A percentile compares a stretch with the other conserved stretches of the same genome.
Evolutionary conservation across 2,113 vertebrate species (phyloP).

Genomic region (Mobula hypostoma): DNA sequence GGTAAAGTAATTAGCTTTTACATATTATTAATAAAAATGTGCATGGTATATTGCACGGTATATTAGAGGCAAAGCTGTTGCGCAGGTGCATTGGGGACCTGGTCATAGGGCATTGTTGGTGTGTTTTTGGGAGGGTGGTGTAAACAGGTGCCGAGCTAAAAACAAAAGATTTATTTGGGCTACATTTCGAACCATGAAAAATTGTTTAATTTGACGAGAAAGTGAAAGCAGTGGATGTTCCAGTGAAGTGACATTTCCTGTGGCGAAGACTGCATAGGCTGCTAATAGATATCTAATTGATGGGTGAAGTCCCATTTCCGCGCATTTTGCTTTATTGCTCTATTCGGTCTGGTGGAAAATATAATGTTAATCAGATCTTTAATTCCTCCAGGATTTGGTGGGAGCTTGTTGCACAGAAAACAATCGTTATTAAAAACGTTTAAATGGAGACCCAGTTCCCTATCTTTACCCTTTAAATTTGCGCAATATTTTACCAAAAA

Average conservation of each 20-base stretch:
- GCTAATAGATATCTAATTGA: conserved; percentile 99
- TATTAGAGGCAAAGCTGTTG: conserved; percentile 41
- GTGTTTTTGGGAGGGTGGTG: conserved; percentile 42
- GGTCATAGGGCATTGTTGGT: conserved; percentile 46
- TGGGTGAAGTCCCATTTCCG: conserved; percentile 94
- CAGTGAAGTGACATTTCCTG: conserved; percentile 82
- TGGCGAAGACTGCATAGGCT: conserved; percentile 87
- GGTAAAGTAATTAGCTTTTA: conserved; percentile 56
- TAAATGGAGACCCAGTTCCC: conserved; percentile 54
- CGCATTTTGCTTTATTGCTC: conserved; percentile 96
- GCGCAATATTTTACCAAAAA: background rate
- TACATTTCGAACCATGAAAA: conserved; percentile 65
- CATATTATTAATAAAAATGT: conserved; percentile 58
- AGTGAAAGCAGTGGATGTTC: conserved; percentile 54
- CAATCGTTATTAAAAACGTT: conserved; percentile 98
- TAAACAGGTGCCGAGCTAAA: conserved; percentile 55
- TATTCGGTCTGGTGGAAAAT: conserved; percentile 95
- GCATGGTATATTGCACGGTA: conserved; percentile 37
- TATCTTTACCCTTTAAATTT: background rate
- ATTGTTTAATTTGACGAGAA: conserved; percentile 72
- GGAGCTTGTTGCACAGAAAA: conserved; percentile 78
- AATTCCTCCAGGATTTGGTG: conserved; percentile 93
- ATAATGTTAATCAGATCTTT: conserved; percentile 95
- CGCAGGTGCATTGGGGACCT: conserved; percentile 61
- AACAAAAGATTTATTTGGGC: conserved; percentile 61